Evolutionary conservation across 1,140 invertebrate genomes (phyloP).

Genomic region (Zaprionus ornatus): DNA sequence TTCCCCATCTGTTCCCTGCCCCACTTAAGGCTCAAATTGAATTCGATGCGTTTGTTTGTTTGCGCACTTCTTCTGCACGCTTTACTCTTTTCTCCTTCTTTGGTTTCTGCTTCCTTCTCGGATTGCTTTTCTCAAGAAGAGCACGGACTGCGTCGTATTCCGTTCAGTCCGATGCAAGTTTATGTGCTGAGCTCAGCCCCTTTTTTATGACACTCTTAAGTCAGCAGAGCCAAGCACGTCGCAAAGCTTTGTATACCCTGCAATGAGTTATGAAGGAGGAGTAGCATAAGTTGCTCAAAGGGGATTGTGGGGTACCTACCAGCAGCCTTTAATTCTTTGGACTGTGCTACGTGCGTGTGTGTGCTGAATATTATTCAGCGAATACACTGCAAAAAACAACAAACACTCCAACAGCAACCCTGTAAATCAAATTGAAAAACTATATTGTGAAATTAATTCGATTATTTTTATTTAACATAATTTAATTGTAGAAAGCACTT

Average conservation of each 20-base stretch:
- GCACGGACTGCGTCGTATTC: neutral
- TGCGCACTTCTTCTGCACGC: neutral
- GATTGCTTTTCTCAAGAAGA: neutral
- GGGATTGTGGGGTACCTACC: no score
- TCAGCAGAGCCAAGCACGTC: neutral
- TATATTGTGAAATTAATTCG: no score
- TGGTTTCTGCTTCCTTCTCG: neutral
- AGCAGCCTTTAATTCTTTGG: no score
- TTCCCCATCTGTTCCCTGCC: neutral
- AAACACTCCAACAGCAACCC: neutral
- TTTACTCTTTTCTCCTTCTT: neutral
- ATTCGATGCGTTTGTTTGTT: constrained; percentile 1
- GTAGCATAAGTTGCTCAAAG: no score
- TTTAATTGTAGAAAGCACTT: no score
- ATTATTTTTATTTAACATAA: no score
- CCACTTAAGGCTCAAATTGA: neutral
- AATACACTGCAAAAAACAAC: neutral
- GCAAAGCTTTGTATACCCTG: neutral
- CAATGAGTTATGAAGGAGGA: neutral
- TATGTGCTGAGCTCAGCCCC: constrained; percentile 1
- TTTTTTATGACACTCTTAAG: neutral
- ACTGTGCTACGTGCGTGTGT: no score
- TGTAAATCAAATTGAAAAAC: no score
- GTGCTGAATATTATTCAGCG: no score
- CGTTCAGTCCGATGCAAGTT: neutral